Evolutionary conservation across 2,113 vertebrate genomes (phyloP).

Genomic region (Propithecus coquereli): DNA sequence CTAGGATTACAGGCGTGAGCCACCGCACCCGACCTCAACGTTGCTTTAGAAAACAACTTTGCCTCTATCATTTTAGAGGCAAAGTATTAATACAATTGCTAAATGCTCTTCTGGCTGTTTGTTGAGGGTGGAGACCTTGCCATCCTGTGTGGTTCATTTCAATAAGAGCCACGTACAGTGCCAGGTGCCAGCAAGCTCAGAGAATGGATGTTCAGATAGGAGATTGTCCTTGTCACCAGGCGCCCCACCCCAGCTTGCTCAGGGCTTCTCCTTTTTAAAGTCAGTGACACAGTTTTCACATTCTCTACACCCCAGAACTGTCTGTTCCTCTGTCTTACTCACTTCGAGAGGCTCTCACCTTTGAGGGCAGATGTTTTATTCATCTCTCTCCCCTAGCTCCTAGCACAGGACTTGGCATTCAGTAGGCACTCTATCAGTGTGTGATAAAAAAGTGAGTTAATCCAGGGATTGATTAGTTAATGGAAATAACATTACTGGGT

Average conservation of each 20-base stretch:
- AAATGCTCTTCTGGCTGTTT: not conserved
- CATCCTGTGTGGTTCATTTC: not conserved
- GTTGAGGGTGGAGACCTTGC: not conserved
- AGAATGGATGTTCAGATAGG: not conserved
- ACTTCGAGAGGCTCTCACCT: not conserved
- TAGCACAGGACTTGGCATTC: not conserved
- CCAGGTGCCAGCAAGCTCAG: not conserved
- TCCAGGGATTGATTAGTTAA: not conserved
- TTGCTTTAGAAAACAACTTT: not conserved
- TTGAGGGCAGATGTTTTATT: not conserved
- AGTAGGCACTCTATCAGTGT: not conserved
- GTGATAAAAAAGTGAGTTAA: not conserved
- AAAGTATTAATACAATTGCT: not conserved
- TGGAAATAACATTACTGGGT: not conserved
- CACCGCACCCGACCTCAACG: no score
- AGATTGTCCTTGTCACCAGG: not conserved
- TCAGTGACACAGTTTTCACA: not conserved
- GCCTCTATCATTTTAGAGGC: not conserved
- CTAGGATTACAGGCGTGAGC: no score
- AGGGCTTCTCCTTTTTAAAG: not conserved
- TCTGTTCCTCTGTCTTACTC: not conserved
- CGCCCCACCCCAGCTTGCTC: not conserved
- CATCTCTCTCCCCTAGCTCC: not conserved
- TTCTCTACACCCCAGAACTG: not conserved
- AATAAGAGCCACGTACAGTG: not conserved